These are phyloP conservation scores for Eupithecia vulgata DNA, from an alignment of 2,888 invertebrate genomes.

Conservation along the genomic window DNA sequence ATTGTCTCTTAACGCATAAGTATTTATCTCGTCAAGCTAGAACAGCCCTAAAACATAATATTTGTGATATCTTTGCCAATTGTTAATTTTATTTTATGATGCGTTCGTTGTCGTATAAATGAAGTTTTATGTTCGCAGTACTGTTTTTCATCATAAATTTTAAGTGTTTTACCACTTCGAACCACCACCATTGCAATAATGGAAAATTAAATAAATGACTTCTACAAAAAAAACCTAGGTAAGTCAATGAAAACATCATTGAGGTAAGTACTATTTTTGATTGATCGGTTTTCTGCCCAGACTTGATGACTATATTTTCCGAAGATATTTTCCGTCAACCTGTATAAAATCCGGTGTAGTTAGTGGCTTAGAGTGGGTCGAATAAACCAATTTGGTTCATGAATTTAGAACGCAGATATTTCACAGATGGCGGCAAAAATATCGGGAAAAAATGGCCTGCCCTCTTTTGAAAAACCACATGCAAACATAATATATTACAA, in stretches of 20 bases:
- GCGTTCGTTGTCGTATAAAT: no score
- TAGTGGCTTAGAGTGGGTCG: slow-evolving; percentile 4
- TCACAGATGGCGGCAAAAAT: not conserved
- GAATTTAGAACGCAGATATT: slow-evolving; percentile 9
- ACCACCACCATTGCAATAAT: not conserved
- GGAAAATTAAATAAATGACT: not conserved
- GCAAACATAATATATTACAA: no score
- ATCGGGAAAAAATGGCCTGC: not conserved
- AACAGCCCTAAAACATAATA: no score
- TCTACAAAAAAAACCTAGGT: not conserved
- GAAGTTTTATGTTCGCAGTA: not conserved
- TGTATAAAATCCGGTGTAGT: slow-evolving; percentile 2
- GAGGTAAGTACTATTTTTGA: no score
- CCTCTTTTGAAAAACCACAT: not conserved
- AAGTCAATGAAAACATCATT: no score
- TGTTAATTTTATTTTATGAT: no score
- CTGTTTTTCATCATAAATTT: not conserved
- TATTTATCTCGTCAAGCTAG: no score
- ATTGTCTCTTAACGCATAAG: no score
- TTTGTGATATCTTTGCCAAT: no score
- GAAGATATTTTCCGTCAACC: not conserved
- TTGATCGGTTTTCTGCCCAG: not conserved
- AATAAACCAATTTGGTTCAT: slow-evolving; percentile 11
- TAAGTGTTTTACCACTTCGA: not conserved
- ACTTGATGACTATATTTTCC: not conserved